Evolutionary conservation across 2,888 invertebrate genomes (phyloP).

Genomic region (Cataglyphis altisquamis): DNA sequence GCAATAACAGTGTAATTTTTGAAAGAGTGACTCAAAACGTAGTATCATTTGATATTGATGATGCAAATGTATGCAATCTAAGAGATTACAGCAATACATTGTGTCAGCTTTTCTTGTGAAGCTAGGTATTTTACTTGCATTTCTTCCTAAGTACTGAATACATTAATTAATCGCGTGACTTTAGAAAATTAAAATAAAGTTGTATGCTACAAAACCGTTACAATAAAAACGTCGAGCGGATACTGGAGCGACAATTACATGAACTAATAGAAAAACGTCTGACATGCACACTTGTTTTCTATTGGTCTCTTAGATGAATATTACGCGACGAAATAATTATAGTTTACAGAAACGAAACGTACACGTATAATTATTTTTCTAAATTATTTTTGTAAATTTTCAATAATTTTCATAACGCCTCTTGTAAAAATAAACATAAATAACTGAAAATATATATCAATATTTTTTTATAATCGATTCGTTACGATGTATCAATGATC

Average conservation of each 20-base stretch:
- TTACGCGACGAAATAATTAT: conserved; percentile 13
- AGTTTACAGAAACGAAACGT: background rate
- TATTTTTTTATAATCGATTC: background rate
- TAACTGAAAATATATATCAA: background rate
- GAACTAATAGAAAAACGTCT: background rate
- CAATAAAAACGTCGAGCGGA: background rate
- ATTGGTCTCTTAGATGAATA: background rate
- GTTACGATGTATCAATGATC: background rate
- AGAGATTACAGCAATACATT: background rate
- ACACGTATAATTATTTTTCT: background rate
- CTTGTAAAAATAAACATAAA: background rate
- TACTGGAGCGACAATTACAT: background rate
- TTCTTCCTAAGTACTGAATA: background rate
- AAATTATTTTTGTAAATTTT: background rate
- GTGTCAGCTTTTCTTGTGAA: background rate
- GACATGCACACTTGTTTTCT: background rate
- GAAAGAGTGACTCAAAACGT: background rate
- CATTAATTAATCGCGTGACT: conserved; percentile 13
- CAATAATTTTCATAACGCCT: background rate
- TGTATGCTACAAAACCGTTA: background rate
- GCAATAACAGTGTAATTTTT: background rate
- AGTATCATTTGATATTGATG: background rate
- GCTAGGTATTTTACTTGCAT: background rate
- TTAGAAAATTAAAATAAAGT: conserved; percentile 5
- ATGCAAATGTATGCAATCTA: background rate